Evolutionary conservation across 2,888 invertebrate species (phyloP).

Genomic region (Acrocyrtus sp.): DNA sequence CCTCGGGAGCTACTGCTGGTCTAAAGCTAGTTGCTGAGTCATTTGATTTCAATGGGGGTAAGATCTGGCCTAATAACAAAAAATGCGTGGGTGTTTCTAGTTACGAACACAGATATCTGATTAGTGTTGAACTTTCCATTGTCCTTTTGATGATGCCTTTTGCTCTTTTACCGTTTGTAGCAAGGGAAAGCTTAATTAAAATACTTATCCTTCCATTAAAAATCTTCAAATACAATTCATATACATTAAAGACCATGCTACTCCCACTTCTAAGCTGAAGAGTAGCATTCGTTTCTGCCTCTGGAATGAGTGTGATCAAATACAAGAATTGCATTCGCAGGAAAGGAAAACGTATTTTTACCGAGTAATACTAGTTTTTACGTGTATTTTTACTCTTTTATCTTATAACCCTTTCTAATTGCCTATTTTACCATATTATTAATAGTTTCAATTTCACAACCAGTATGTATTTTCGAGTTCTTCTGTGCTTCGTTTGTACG

Average conservation of each 20-base stretch:
- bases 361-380: too few relatives aligned
- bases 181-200: too few relatives aligned
- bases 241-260: too few relatives aligned
- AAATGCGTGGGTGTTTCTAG: background rate
- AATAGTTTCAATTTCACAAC: slow-evolving; percentile 12
- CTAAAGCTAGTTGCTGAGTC: slow-evolving; percentile 83
- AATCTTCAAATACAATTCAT: too few relatives aligned
- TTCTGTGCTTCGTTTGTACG: background rate
- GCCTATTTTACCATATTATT: slow-evolving; percentile 16
- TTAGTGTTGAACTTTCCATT: background rate
- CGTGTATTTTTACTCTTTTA: too few relatives aligned
- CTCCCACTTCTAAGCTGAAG: too few relatives aligned
- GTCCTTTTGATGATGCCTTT: background rate
- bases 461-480: background rate
- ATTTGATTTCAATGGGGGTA: slow-evolving; percentile 62
- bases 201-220: too few relatives aligned
- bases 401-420: too few relatives aligned
- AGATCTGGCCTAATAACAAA: slow-evolving; percentile 1
- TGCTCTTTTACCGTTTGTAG: background rate
- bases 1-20: slow-evolving; percentile 91
- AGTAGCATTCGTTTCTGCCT: too few relatives aligned
- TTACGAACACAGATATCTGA: background rate
- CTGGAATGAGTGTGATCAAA: too few relatives aligned
- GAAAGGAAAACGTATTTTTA: too few relatives aligned
- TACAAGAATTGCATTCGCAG: too few relatives aligned